phyloP scores from a whole-genome alignment of 2,113 vertebrate genomes.

The Microtus montanus region DNA sequence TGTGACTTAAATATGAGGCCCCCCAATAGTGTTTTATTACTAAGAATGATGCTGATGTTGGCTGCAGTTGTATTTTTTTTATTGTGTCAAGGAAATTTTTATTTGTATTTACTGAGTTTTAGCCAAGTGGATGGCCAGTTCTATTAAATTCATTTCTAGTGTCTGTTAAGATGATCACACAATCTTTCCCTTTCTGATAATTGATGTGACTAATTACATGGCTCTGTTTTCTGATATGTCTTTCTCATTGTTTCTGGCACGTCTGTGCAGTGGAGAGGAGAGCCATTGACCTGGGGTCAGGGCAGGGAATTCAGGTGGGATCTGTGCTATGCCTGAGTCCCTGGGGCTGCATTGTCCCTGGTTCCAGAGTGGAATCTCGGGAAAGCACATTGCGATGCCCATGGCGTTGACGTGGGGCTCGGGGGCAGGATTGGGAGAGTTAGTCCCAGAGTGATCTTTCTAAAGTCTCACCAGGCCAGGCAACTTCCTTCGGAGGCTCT shows the following conservation, averaged over 20 bases:
- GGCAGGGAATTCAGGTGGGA: not conserved
- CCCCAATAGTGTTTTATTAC: constrained; percentile 41
- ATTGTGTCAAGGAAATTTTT: constrained; percentile 47
- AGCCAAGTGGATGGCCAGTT: constrained; percentile 1
- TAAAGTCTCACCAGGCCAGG: not conserved
- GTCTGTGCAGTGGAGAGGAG: not conserved
- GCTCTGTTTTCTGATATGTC: constrained; percentile 15
- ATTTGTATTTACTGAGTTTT: constrained; percentile 48
- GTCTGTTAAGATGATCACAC: not conserved
- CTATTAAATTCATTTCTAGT: constrained; percentile 1
- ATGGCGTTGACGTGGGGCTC: not conserved
- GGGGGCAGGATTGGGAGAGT: not conserved
- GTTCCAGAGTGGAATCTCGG: not conserved
- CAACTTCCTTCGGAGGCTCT: not conserved
- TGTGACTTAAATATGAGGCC: constrained; percentile 16
- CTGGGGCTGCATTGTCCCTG: not conserved
- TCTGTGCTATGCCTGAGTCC: not conserved
- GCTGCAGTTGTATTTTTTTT: constrained; percentile 20
- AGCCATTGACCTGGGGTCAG: not conserved
- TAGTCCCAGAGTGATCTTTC: not conserved
- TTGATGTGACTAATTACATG: not conserved
- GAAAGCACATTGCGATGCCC: too few relatives aligned
- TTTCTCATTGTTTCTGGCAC: not conserved
- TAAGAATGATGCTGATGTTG: constrained; percentile 32
- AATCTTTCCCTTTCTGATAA: constrained; percentile 45